These are phyloP conservation scores for Phyllostomus discolor DNA, from an alignment of 2,113 vertebrate genomes.

Conservation along the genomic window DNA sequence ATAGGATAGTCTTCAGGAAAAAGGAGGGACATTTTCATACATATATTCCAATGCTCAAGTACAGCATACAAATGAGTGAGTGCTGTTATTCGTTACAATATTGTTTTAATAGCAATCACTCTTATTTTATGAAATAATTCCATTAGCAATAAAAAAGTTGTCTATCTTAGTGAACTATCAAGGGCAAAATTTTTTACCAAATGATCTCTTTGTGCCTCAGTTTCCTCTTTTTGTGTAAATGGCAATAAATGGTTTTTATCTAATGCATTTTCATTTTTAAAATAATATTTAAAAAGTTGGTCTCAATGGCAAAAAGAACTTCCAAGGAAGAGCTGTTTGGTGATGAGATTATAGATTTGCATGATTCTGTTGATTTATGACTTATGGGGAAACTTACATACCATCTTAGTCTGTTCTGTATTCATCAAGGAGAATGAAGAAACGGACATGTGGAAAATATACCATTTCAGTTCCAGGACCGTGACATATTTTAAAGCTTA, in stretches of 20 bases:
- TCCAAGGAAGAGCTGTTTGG: background rate
- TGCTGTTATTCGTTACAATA: background rate
- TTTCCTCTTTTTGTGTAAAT: background rate
- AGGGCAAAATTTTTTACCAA: background rate
- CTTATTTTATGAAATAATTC: background rate
- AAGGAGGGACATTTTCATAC: background rate
- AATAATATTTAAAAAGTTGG: background rate
- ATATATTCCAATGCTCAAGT: background rate
- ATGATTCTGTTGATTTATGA: slow-evolving; percentile 32
- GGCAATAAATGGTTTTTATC: background rate
- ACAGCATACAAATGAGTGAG: background rate
- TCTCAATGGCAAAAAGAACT: background rate
- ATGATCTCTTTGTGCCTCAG: background rate
- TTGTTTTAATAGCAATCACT: background rate
- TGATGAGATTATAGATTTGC: background rate
- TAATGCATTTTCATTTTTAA: background rate
- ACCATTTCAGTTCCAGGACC: slow-evolving; percentile 7
- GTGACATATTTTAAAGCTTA: slow-evolving; percentile 64
- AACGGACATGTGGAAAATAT: slow-evolving; percentile 19
- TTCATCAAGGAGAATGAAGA: slow-evolving; percentile 9
- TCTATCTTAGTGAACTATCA: background rate
- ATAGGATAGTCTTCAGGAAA: background rate
- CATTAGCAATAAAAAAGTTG: background rate
- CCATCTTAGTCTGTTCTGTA: background rate
- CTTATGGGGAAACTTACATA: background rate